Evolutionary conservation across 2,797 vertebrate genomes (phyloP), one percentile per base, ranked within the genome.

Genomic region (Tenualosa ilisha): DNA sequence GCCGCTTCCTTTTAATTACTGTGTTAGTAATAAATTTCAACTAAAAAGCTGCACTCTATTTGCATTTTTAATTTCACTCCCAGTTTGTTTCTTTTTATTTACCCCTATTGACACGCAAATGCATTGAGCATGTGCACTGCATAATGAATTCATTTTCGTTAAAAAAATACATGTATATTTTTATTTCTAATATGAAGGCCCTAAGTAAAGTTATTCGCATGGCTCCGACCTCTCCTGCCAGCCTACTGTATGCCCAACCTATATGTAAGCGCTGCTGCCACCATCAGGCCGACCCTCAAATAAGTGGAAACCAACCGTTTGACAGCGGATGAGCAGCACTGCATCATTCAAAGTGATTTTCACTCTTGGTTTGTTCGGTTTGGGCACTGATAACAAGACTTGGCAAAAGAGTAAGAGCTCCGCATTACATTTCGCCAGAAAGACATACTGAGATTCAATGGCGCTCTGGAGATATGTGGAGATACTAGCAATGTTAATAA

Each of bases 201-300:
- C 15, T 46, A 43, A 17, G 37, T 20, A 40, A 79, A 79, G 72
- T 79, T 46, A 79, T 79, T 79, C 9, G 40, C 37, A 37, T 17
- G 37, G 37, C 68, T 75, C 13, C 37, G 65, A 43, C 15, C 65
- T 72, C 40, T 46, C 72, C 3, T 46, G 20, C 7, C 7, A 17
- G 43, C 20, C 37, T 79, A 43, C 40, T 22, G 26, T 22, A 8
- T 46, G 72, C 72, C 17, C 43, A 43, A 56, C 54, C 53, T 63
- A 84, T 53, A 81, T 75, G 50, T 87, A 84, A 88, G 84, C 87
- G 65, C 88, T 91, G 88, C 88, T 91, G 91, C 91, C 91, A 86
- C 90, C 90, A 89, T 65, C 90, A 91, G 91, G 90, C 79, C 87
- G 75, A 81, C 13, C 9, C 43, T 51, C 49, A 84, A 81, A 40